These are phyloP conservation scores for Eupleurogrammus muticus DNA, from an alignment of 2,797 vertebrate species.

Conservation along the genomic window DNA sequence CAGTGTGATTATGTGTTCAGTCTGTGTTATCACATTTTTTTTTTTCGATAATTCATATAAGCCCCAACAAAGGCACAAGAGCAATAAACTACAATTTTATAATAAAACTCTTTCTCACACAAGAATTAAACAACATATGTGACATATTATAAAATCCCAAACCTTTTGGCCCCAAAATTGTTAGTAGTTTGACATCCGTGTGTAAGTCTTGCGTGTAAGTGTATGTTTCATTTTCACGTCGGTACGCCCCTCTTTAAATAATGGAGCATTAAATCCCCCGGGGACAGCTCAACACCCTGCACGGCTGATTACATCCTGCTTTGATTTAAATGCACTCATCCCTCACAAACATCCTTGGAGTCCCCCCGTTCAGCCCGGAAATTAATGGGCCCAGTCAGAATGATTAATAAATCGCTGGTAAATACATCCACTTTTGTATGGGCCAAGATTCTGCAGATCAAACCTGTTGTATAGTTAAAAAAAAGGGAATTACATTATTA, in stretches of 20 bases:
- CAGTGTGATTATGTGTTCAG: neutral
- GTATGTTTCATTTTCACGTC: conserved; percentile 64
- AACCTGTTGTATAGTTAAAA: too few species aligned
- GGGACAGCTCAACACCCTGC: conserved; percentile 65
- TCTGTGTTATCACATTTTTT: neutral
- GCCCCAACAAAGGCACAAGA: neutral
- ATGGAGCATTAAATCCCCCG: conserved; percentile 64
- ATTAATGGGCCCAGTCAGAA: conserved; percentile 65
- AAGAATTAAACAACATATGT: neutral
- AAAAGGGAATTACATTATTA: neutral
- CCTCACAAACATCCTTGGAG: conserved; percentile 72
- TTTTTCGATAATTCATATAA: neutral
- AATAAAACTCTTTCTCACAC: too few species aligned
- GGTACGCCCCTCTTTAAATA: conserved; percentile 67
- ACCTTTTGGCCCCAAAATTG: neutral
- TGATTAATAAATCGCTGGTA: conserved; percentile 74
- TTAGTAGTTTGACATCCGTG: conserved; percentile 11
- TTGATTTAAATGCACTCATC: conserved; percentile 80
- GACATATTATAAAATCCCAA: neutral
- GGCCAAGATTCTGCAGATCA: neutral
- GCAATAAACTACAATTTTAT: too few species aligned
- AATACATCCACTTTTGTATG: conserved; percentile 70
- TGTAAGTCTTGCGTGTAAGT: conserved; percentile 27
- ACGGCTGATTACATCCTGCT: conserved; percentile 79
- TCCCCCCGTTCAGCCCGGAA: conserved; percentile 61